Conservation (phyloP, 1,140 invertebrate genomes). For the Orchestia grillus region DNA sequence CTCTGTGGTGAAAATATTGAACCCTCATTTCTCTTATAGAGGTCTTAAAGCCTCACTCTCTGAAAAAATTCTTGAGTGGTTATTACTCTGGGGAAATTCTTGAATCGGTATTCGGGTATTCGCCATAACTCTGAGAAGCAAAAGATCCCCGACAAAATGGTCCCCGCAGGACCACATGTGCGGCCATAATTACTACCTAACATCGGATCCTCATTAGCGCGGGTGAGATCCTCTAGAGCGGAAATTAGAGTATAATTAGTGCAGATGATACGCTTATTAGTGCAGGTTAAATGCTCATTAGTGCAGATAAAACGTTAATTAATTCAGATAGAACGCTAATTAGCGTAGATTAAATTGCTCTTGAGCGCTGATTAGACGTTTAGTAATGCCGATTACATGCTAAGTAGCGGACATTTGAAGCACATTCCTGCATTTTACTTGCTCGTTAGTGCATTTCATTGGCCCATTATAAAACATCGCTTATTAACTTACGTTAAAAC, state of each 20-base stretch:
- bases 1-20: too few species aligned
- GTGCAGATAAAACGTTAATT: background rate
- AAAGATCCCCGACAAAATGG: background rate
- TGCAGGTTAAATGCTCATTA: background rate
- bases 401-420: background rate
- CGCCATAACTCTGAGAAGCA: too few species aligned
- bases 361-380: background rate
- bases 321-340: background rate
- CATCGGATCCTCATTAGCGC: background rate
- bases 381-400: background rate
- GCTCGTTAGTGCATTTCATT: background rate
- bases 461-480: background rate
- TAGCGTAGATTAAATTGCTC: background rate
- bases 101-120: too few species aligned
- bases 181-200: background rate
- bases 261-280: background rate
- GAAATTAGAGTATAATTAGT: background rate
- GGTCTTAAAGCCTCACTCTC: too few species aligned
- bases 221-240: background rate
- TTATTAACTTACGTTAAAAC: background rate
- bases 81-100: too few species aligned
- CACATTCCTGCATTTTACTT: background rate
- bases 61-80: too few species aligned
- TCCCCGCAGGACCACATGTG: background rate
- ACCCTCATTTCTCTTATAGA: too few species aligned